A percentile compares a stretch with the other conserved stretches of the same genome.
Conservation (phyloP, 2,888 invertebrate genomes). For the Himalopsyche japonica region DNA sequence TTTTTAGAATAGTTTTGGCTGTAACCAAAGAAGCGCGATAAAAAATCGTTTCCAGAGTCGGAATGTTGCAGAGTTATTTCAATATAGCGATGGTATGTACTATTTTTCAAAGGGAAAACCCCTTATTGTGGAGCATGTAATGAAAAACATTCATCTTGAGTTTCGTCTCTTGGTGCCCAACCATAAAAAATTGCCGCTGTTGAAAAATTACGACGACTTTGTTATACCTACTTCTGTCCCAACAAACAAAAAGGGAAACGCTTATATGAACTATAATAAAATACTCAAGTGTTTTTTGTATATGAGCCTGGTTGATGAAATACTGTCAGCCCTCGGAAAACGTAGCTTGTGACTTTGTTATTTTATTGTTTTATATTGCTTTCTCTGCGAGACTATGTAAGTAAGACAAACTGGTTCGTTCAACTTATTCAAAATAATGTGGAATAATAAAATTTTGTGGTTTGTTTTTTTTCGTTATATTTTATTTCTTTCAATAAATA, state of each 20-base stretch:
- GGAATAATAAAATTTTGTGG: no score
- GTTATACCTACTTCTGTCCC: not conserved
- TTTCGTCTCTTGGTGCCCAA: not conserved
- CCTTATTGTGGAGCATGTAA: conserved; percentile 17
- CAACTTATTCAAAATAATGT: no score
- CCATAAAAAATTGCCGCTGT: conserved; percentile 36
- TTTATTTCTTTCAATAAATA: no score
- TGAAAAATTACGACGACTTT: conserved; percentile 22
- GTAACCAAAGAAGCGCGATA: not conserved
- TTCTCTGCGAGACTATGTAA: no score
- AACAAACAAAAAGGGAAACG: not conserved
- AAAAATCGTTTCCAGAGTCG: not conserved
- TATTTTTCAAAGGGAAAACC: conserved; percentile 29
- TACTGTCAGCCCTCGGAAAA: no score
- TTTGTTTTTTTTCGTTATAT: no score
- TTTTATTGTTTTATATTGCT: no score
- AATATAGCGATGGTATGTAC: conserved; percentile 35
- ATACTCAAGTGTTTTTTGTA: not conserved
- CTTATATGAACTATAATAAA: not conserved
- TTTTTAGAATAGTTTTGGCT: not conserved
- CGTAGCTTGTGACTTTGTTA: no score
- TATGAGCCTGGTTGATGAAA: not conserved
- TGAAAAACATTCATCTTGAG: conserved; percentile 36
- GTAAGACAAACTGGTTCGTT: no score
- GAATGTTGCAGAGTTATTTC: conserved; percentile 36